Percentiles rank a stretch among this genome's conserved stretches.
Conservation (phyloP, 2,797 vertebrate species). For the Alosa sapidissima region DNA sequence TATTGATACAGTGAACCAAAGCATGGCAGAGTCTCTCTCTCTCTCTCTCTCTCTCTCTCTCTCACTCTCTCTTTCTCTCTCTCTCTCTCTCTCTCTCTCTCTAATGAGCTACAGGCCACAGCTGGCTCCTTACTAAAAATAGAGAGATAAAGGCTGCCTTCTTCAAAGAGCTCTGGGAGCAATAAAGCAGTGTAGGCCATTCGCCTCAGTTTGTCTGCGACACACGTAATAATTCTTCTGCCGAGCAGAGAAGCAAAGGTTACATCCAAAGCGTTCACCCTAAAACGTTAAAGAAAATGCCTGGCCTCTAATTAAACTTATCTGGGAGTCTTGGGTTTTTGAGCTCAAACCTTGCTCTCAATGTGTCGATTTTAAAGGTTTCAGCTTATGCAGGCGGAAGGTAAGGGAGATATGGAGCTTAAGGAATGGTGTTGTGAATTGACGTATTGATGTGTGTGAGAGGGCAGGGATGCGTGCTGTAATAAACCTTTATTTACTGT, state of each 20-base stretch:
- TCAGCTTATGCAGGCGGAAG: constrained; percentile 32
- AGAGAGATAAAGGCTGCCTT: constrained; percentile 51
- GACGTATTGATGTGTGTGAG: constrained; percentile 74
- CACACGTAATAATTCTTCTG: constrained; percentile 44
- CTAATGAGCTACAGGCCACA: constrained; percentile 53
- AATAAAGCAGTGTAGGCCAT: constrained; percentile 48
- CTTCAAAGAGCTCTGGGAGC: constrained; percentile 54
- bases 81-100: neutral
- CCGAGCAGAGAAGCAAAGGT: constrained; percentile 41
- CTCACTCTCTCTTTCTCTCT: constrained; percentile 18
- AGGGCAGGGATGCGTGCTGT: constrained; percentile 68
- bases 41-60: constrained; percentile 19
- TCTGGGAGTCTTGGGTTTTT: neutral
- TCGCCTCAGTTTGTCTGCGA: constrained; percentile 50
- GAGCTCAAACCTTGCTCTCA: neutral
- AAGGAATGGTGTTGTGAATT: constrained; percentile 74
- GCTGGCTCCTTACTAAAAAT: constrained; percentile 36
- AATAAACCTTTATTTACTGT: constrained; percentile 82
- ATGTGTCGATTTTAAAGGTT: constrained; percentile 19
- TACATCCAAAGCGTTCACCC: constrained; percentile 34
- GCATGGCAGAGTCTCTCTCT: constrained; percentile 48
- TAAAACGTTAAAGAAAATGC: constrained; percentile 37
- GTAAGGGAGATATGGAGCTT: constrained; percentile 68
- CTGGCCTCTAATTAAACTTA: constrained; percentile 20
- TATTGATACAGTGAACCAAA: constrained; percentile 55